Conservation (phyloP, 2,888 invertebrate genomes). For the Drosophila kambysellisi region DNA sequence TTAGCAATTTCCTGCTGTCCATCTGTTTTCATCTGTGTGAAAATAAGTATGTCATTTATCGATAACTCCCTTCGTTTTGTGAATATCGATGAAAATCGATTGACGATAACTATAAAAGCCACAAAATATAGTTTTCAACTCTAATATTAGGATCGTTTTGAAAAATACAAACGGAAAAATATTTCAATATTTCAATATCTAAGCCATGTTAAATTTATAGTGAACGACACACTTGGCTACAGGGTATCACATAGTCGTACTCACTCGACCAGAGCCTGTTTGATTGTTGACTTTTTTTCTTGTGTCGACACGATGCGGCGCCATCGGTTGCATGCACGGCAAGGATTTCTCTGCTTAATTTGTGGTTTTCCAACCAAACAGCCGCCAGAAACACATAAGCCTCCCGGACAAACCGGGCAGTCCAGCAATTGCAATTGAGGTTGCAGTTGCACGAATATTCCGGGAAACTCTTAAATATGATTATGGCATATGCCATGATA, state of each 20-base stretch:
- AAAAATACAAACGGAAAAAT: background rate
- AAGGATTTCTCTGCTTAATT: conserved; percentile 80
- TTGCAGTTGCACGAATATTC: conserved; percentile 78
- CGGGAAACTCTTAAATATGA: conserved; percentile 77
- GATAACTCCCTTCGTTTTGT: background rate
- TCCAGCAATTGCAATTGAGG: conserved; percentile 73
- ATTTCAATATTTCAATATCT: background rate
- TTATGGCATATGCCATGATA: conserved; percentile 58
- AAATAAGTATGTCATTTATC: background rate
- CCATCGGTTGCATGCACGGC: conserved; percentile 75
- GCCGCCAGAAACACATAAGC: conserved; percentile 50
- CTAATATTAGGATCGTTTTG: background rate
- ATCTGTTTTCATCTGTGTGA: no score
- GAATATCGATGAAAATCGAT: background rate
- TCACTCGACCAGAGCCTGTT: background rate
- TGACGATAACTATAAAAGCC: background rate
- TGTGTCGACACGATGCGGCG: conserved; percentile 60
- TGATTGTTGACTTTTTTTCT: background rate
- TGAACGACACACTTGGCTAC: background rate
- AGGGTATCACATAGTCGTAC: background rate
- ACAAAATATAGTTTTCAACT: background rate
- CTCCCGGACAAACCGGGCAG: conserved; percentile 20
- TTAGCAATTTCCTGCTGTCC: background rate
- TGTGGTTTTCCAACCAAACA: conserved; percentile 80
- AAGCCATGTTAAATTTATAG: background rate